Base-by-base conservation (phyloP, 30 jellyfish, hydroid and myxozoan genomes). In the Aurelia sp. region DNA sequence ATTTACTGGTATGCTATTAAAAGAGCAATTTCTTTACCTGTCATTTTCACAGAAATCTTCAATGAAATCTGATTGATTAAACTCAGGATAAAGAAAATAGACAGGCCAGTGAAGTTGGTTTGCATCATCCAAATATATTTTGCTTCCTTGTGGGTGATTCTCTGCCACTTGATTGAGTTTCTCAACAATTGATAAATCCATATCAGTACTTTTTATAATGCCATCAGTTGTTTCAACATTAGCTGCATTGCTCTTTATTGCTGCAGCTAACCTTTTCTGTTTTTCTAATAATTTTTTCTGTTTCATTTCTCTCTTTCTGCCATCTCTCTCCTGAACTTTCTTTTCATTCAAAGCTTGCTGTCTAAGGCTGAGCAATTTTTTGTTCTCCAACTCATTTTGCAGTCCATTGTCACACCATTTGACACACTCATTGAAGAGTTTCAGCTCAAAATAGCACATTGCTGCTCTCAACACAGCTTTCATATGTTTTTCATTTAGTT, bases 91-190 rank as follows among this genome's bases (percentile, higher is more conserved):
- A 3, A 93, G 81, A 60, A 93, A 84, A 63, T 88, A 93, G 13
- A 89, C 95, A 6, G 98, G 98, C 98, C 98, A 93, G 73, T 93
- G 98, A n/a, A 93, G 80, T 37, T 35, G 76, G 11, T 89, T 71
- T 40, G 72, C 73, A 22, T 82, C 94, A 73, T 93, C 98, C 57
- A 93, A 22, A 66, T 76, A 77, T 50, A 88, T 58, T 58, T 73
- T 79, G 22, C 88, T 87, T 27, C 82, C 75, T 19, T 83, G 93
- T 6, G 98, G 97, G 58, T 78, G 86, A 30, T 72, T 55, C 18
- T 27, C 41, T 17, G 93, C 58, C 47, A 74, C 60, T 11, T 86
- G 15, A 48, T 65, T 76, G 13, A 86, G 57, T 40, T 74, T 13
- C 19, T 75, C 84, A 11, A 65, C 65, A 11, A 64, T 30, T 33